Evolutionary conservation across 2,888 invertebrate species (phyloP).

Genomic region (Apoderus coryli): DNA sequence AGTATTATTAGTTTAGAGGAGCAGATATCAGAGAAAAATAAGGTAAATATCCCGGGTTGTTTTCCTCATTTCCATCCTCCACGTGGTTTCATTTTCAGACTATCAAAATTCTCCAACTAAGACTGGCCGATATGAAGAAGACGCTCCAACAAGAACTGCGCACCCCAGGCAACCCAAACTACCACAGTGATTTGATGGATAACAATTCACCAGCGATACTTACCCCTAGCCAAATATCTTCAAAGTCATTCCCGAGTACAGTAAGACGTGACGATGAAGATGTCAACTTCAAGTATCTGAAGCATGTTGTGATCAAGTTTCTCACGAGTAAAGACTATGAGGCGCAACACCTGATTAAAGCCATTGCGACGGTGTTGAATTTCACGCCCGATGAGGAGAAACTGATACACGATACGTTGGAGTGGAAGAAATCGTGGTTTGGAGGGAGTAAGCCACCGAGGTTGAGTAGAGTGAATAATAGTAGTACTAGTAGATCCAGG

Average conservation of each 20-base stretch:
- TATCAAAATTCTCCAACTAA: constrained; percentile 77
- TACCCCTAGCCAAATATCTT: constrained; percentile 42
- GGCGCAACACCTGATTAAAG: constrained; percentile 79
- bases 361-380: constrained; percentile 69
- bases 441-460: constrained; percentile 43
- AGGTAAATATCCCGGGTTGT: constrained; percentile 34
- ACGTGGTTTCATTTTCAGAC: constrained; percentile 40
- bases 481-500: constrained; percentile 40
- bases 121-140: constrained; percentile 80
- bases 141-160: constrained; percentile 76
- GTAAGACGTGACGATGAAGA: constrained; percentile 41
- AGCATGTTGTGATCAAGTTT: constrained; percentile 87
- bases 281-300: constrained; percentile 73
- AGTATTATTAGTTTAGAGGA: constrained; percentile 41
- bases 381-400: constrained; percentile 80
- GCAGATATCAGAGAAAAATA: constrained; percentile 48
- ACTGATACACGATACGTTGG: constrained; percentile 62
- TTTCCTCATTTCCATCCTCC: constrained; percentile 5
- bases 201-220: constrained; percentile 43
- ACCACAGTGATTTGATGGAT: constrained; percentile 41
- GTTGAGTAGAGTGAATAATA: constrained; percentile 32
- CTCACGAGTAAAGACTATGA: constrained; percentile 77
- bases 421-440: constrained; percentile 64
- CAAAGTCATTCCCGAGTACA: constrained; percentile 30
- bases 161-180: constrained; percentile 31